A percentile compares a stretch with the other conserved stretches of the same genome.
Evolutionary conservation across 2,113 vertebrate genomes (phyloP).

Genomic region (Rhinolophus sinicus): DNA sequence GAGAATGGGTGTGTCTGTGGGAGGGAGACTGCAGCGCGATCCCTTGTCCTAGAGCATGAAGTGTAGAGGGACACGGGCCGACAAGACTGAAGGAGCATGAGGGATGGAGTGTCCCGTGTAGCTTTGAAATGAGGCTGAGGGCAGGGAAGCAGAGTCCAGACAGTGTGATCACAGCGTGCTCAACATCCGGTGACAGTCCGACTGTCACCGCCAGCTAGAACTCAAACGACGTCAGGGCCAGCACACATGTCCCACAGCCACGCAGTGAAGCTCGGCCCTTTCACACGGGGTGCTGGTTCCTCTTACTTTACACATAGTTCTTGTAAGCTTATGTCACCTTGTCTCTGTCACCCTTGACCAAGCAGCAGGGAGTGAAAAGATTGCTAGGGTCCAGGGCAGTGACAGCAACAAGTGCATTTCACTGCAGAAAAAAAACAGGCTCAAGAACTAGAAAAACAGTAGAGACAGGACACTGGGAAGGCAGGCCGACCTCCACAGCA

Average conservation of each 20-base stretch:
- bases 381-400: neutral
- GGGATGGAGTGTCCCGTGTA: too few species aligned
- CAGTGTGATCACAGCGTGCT: accelerated
- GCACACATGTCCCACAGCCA: accelerated
- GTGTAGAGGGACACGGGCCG: too few species aligned
- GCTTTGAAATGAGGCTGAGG: neutral
- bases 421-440: neutral
- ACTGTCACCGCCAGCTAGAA: too few species aligned
- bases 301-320: accelerated
- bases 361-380: neutral
- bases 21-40: too few species aligned
- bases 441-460: neutral
- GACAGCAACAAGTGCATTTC: accelerated
- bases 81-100: too few species aligned
- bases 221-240: neutral
- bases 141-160: neutral
- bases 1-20: too few species aligned
- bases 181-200: accelerated
- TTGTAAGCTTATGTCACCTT: too few species aligned
- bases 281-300: accelerated
- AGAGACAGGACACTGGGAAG: too few species aligned
- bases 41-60: too few species aligned
- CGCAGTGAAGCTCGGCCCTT: accelerated
- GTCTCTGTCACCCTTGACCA: too few species aligned
- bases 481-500: accelerated